These are phyloP conservation scores for Callionymus lyra DNA, from an alignment of 2,113 vertebrate species.

Conservation along the genomic window DNA sequence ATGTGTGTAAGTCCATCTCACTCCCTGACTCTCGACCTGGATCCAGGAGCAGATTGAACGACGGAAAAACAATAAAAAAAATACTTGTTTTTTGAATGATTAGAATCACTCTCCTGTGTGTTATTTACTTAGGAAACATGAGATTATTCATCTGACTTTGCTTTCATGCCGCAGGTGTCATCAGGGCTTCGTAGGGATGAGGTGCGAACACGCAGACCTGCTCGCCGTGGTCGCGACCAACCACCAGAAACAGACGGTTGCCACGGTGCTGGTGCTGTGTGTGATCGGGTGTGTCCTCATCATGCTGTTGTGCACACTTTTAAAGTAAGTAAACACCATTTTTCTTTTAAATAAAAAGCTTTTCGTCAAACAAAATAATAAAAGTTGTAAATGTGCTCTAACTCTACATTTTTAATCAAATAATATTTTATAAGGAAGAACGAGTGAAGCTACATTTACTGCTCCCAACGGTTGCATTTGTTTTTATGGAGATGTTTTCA, in stretches of 20 bases:
- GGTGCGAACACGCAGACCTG: slow-evolving; percentile 90
- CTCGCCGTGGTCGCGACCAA: slow-evolving; percentile 88
- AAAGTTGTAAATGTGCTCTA: too few species aligned
- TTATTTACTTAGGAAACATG: not conserved
- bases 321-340: slow-evolving; percentile 76
- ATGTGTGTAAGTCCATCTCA: slow-evolving; percentile 74
- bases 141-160: not conserved
- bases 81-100: not conserved
- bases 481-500: not conserved
- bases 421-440: too few species aligned
- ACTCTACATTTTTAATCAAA: too few species aligned
- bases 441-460: too few species aligned
- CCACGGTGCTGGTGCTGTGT: slow-evolving; percentile 79
- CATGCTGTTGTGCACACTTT: slow-evolving; percentile 74
- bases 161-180: slow-evolving; percentile 70
- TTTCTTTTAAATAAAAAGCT: not conserved
- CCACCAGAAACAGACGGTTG: slow-evolving; percentile 83
- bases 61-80: not conserved
- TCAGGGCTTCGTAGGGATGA: slow-evolving; percentile 78
- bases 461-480: too few species aligned
- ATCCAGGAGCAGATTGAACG: too few species aligned
- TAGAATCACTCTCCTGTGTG: not conserved
- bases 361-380: not conserved
- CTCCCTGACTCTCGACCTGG: too few species aligned
- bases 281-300: slow-evolving; percentile 76